Percentiles rank a stretch among this genome's conserved stretches.
Evolutionary conservation across 2,888 invertebrate genomes (phyloP).

Genomic region (Cheilosia vulpina): DNA sequence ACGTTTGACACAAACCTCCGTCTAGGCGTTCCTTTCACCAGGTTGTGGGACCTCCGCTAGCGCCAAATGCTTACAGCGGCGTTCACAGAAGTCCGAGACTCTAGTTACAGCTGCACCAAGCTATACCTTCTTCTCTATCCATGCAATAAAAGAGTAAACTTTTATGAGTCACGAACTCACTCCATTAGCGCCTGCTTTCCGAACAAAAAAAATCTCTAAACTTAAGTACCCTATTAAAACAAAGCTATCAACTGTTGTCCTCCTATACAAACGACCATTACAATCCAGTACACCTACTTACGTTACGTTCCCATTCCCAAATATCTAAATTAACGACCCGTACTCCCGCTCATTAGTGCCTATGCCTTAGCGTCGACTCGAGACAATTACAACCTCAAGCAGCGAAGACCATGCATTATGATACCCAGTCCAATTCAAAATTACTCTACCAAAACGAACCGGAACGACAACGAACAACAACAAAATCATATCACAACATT

Average conservation of each 20-base stretch:
- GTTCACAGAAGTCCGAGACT: no score
- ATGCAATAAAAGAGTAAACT: no score
- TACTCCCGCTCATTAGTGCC: slow-evolving; percentile 47
- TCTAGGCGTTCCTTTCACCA: no score
- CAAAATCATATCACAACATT: slow-evolving; percentile 38
- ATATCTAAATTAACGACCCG: slow-evolving; percentile 40
- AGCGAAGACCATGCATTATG: slow-evolving; percentile 35
- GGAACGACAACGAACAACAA: slow-evolving; percentile 71
- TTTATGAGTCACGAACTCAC: background rate
- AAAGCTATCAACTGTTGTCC: background rate
- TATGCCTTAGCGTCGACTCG: slow-evolving; percentile 4
- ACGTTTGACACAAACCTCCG: no score
- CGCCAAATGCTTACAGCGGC: no score
- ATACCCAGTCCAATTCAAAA: slow-evolving; percentile 40
- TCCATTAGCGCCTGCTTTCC: background rate
- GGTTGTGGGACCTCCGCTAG: background rate
- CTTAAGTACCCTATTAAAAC: no score
- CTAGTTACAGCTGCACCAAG: no score
- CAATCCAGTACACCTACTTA: background rate
- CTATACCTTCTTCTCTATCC: no score
- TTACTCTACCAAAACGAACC: slow-evolving; percentile 57
- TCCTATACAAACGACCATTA: slow-evolving; percentile 17
- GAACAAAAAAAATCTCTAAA: background rate
- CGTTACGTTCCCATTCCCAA: background rate
- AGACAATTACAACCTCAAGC: slow-evolving; percentile 42